Percentiles rank a stretch among this genome's conserved stretches.
Conservation (phyloP, 2,113 vertebrate species). For the Cyrtonyx montezumae region DNA sequence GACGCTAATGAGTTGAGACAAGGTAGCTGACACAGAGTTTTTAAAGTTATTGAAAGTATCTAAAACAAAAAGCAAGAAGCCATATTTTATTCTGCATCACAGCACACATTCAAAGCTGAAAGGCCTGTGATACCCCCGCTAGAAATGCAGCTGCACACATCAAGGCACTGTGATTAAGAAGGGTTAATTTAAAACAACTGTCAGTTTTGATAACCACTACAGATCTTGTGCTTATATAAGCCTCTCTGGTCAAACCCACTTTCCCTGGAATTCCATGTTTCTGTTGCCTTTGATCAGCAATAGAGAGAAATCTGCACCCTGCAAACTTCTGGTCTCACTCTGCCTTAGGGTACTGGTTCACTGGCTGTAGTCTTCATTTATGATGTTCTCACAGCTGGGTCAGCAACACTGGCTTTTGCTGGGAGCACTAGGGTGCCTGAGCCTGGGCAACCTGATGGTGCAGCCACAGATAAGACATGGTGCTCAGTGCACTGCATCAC, state of each 20-base stretch:
- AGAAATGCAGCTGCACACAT: not conserved
- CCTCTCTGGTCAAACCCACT: not conserved
- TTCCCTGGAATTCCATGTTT: not conserved
- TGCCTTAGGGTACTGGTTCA: not conserved
- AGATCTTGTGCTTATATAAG: not conserved
- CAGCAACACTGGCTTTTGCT: not conserved
- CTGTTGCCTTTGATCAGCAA: not conserved
- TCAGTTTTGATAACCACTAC: not conserved
- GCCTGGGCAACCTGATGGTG: not conserved
- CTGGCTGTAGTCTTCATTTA: not conserved
- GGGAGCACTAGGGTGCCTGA: not conserved
- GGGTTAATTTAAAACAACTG: not conserved
- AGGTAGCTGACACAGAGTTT: not conserved
- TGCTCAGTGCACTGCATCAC: not conserved
- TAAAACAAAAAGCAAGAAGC: not conserved
- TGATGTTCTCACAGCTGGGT: not conserved
- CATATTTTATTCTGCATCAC: not conserved
- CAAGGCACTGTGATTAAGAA: not conserved
- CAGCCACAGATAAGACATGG: fast-evolving
- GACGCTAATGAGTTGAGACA: not conserved
- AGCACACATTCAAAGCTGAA: not conserved
- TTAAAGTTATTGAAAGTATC: not conserved
- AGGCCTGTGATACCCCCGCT: not conserved
- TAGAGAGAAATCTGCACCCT: not conserved
- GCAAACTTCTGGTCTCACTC: not conserved